These are phyloP conservation scores for Sphaeramia orbicularis DNA, from an alignment of 2,797 vertebrate species.

Conservation along the genomic window DNA sequence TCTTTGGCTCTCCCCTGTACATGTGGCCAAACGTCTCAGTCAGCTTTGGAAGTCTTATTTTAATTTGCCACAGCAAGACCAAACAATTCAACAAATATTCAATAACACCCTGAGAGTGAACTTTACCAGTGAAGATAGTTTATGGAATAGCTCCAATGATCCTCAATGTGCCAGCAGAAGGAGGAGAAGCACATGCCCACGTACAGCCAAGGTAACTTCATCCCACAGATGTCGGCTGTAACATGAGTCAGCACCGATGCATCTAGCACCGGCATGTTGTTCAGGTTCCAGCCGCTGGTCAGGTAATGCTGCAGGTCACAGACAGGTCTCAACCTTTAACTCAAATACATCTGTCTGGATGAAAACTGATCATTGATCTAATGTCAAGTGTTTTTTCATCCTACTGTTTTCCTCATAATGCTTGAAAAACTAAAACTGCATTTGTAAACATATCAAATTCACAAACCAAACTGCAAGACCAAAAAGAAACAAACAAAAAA, in stretches of 20 bases:
- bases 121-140: slow-evolving; percentile 97
- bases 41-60: no score
- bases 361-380: not conserved
- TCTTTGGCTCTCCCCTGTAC: slow-evolving; percentile 98
- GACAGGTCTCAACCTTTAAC: slow-evolving; percentile 36
- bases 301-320: slow-evolving; percentile 90
- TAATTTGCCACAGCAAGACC: no score
- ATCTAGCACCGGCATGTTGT: slow-evolving; percentile 99
- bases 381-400: not conserved
- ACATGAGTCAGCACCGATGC: slow-evolving; percentile 96
- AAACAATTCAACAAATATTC: no score
- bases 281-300: slow-evolving; percentile 97
- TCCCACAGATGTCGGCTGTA: slow-evolving; percentile 98
- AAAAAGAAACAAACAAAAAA: no score
- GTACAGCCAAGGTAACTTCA: slow-evolving; percentile 98
- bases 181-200: slow-evolving; percentile 99
- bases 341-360: not conserved
- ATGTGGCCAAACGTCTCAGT: slow-evolving; percentile 19
- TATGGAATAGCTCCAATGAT: slow-evolving; percentile 99
- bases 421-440: no score
- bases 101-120: not conserved
- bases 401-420: no score
- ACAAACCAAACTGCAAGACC: no score
- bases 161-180: slow-evolving; percentile 99
- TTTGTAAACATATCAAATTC: no score